Base-by-base conservation (phyloP, 2,888 invertebrate species). In the Chirona hameri region DNA sequence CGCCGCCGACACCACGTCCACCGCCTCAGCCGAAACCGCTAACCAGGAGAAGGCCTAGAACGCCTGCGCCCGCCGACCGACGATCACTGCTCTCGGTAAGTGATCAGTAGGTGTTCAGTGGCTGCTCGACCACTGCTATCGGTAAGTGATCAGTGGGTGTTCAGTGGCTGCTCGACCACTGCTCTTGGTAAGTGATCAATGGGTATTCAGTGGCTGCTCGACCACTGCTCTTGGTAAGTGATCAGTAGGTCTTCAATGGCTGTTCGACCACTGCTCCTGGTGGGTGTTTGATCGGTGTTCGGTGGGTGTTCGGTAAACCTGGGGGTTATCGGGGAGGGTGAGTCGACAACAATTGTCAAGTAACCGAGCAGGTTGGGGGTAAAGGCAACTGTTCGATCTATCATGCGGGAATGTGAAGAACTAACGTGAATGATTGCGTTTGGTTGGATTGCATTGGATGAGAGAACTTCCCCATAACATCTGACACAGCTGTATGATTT, bases 1-100 rank as follows among this genome's bases (percentile, higher is more conserved):
- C 4, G 80, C 69, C 65, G 55, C 82, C 79, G 79, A 81, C 57
- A 80, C 83, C n/a, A 79, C 79, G 55, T 82, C 82, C 48, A 79
- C 57, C 29, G 81, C 79, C 48, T 81, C 83, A 24, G 81, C 48
- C 29, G 79, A 72, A 10, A 72, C 72, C 27, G 31, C 72, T 31
- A 72, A 72, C 72, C 72, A 72, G 72, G 72, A 72, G 72, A 72
- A 72, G 72, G 72, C 72, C 72, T 72, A 18, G 29, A 27, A 7
- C 2, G 27, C 18, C 21, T 7, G 5, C 21, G 15, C 18, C 7
- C 27, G 69, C 0, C 0, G 29, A 24, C 12, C 15, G 60, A 24
- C 2, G 2, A 21, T 0, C 29, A 39, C 39, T 39, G 69, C 14
- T 27, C 12, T 9, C 15, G 69, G 69, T 69, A 12, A 10, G 69